A percentile compares a stretch with the other conserved stretches of the same genome.
phyloP scores from a whole-genome alignment of 2,888 invertebrate genomes.

The Phengaris alcon region DNA sequence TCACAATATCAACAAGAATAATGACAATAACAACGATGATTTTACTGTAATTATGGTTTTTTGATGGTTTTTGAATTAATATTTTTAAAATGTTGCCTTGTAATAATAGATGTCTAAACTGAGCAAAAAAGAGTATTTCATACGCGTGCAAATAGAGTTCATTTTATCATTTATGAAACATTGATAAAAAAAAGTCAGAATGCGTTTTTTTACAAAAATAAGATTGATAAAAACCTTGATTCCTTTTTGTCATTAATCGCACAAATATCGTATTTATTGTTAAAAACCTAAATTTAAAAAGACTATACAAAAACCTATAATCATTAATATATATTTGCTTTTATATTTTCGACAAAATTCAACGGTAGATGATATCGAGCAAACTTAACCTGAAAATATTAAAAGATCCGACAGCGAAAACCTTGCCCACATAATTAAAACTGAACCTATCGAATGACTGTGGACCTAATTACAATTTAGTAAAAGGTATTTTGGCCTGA shows the following conservation, averaged over 20 bases:
- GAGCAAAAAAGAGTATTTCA: too few species aligned
- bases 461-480: slow-evolving; percentile 19
- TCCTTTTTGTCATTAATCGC: too few species aligned
- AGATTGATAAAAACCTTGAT: too few species aligned
- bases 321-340: too few species aligned
- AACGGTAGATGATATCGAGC: not conserved
- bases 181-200: too few species aligned
- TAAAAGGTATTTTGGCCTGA: slow-evolving; percentile 43
- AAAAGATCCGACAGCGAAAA: not conserved
- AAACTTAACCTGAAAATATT: not conserved
- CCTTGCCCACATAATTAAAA: slow-evolving; percentile 9
- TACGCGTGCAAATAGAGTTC: too few species aligned
- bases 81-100: not conserved
- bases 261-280: too few species aligned
- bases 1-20: not conserved
- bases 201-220: too few species aligned
- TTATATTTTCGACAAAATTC: not conserved
- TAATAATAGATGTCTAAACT: too few species aligned
- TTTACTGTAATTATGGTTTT: slow-evolving; percentile 10
- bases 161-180: too few species aligned
- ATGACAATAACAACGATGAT: not conserved
- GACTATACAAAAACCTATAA: too few species aligned
- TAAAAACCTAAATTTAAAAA: too few species aligned
- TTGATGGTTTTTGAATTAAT: not conserved
- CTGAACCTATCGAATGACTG: not conserved